phyloP scores from a whole-genome alignment of 2,797 vertebrate species.

The Lagodon rhomboides region DNA sequence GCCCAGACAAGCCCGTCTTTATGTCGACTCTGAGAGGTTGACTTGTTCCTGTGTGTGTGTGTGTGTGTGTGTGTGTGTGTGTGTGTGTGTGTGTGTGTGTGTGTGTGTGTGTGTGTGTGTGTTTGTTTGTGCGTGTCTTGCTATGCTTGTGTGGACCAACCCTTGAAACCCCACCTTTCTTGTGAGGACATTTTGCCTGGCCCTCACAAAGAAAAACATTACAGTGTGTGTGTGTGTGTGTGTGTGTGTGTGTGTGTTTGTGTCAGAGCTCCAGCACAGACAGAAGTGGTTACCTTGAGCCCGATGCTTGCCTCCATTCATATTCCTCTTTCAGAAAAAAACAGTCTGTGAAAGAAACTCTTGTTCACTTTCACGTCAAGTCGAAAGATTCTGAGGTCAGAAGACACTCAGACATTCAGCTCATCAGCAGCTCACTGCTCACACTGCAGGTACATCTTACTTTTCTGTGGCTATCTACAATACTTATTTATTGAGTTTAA shows the following conservation, averaged over 20 bases:
- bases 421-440: slow-evolving; percentile 4
- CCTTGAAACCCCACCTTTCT: too few species aligned
- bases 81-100: slow-evolving; percentile 7
- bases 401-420: slow-evolving; percentile 35
- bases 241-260: slow-evolving; percentile 22
- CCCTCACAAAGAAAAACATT: too few species aligned
- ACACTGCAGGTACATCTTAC: slow-evolving; percentile 61
- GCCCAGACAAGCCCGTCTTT: slow-evolving; percentile 33
- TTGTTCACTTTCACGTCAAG: slow-evolving; percentile 63
- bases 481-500: not conserved
- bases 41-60: slow-evolving; percentile 21
- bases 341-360: slow-evolving; percentile 64
- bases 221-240: slow-evolving; percentile 23
- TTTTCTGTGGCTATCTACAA: not conserved
- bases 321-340: slow-evolving; percentile 28
- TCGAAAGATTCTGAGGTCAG: slow-evolving; percentile 50
- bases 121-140: slow-evolving; percentile 20
- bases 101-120: slow-evolving; percentile 25
- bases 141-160: slow-evolving; percentile 1
- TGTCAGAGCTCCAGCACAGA: slow-evolving; percentile 29
- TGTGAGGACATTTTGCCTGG: too few species aligned
- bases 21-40: slow-evolving; percentile 49
- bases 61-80: slow-evolving; percentile 18
- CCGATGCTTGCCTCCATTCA: slow-evolving; percentile 59
- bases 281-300: slow-evolving; percentile 19